Conservation (phyloP, 2,113 vertebrate species). For the Aleadryas rufinucha region DNA sequence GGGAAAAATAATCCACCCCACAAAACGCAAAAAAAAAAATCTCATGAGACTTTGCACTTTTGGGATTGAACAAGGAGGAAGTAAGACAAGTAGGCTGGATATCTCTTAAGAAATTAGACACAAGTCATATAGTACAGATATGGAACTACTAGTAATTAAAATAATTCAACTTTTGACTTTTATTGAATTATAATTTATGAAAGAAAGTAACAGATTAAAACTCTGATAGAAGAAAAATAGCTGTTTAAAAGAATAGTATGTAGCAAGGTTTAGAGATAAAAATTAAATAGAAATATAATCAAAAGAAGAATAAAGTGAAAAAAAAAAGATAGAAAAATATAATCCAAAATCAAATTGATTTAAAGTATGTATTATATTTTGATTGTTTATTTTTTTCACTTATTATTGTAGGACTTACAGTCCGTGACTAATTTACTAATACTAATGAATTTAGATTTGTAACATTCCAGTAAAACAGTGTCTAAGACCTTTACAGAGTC, state of each 20-base stretch:
- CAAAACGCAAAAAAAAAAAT: neutral
- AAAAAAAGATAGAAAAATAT: neutral
- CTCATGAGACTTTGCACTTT: neutral
- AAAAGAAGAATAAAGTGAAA: neutral
- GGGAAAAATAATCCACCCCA: fast-evolving
- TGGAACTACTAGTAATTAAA: neutral
- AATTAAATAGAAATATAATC: neutral
- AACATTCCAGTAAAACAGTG: neutral
- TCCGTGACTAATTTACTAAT: neutral
- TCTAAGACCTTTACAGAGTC: neutral
- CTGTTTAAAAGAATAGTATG: neutral
- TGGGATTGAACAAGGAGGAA: neutral
- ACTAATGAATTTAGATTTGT: neutral
- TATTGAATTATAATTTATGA: neutral
- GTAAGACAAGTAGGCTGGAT: neutral
- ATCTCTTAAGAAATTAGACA: neutral
- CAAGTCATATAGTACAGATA: neutral
- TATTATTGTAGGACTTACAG: neutral
- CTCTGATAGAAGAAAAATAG: neutral
- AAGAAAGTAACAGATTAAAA: neutral
- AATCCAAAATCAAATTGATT: neutral
- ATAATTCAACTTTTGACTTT: neutral
- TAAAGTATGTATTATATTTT: neutral
- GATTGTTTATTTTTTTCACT: neutral
- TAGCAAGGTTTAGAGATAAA: neutral